These are phyloP conservation scores for Octomys mimax DNA, from an alignment of 2,797 vertebrate genomes.

Conservation along the genomic window DNA sequence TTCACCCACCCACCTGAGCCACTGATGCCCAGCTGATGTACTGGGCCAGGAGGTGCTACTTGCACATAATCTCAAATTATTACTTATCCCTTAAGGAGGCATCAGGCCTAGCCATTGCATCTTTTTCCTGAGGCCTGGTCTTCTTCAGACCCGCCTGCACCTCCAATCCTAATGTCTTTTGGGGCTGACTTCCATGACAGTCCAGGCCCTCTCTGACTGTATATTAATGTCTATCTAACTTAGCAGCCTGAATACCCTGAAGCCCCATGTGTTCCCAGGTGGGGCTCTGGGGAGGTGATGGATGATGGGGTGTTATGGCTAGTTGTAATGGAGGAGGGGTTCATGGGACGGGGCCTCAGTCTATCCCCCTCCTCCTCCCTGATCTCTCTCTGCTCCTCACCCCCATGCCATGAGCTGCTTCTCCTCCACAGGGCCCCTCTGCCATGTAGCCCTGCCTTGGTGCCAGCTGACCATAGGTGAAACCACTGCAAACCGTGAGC, in stretches of 20 bases:
- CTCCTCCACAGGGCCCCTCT: background rate
- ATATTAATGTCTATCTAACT: background rate
- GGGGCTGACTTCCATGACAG: background rate
- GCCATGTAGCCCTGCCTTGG: background rate
- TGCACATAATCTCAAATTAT: background rate
- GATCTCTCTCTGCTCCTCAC: too few species aligned
- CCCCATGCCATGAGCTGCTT: too few species aligned
- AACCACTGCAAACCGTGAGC: background rate
- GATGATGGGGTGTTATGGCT: background rate
- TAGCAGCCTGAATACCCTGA: background rate
- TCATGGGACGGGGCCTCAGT: background rate
- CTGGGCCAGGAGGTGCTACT: background rate
- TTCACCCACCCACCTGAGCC: background rate
- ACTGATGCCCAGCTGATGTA: background rate
- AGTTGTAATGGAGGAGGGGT: background rate
- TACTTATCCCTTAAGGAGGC: background rate
- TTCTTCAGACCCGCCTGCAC: background rate
- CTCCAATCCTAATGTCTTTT: background rate
- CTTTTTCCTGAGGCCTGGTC: background rate
- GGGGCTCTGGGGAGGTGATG: background rate
- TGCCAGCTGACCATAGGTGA: background rate
- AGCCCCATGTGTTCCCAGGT: background rate
- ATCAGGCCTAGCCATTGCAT: background rate
- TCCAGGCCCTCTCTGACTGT: too few species aligned
- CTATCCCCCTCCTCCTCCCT: background rate